phyloP scores from a whole-genome alignment of 2,888 invertebrate genomes.

The Chalcis sispes region DNA sequence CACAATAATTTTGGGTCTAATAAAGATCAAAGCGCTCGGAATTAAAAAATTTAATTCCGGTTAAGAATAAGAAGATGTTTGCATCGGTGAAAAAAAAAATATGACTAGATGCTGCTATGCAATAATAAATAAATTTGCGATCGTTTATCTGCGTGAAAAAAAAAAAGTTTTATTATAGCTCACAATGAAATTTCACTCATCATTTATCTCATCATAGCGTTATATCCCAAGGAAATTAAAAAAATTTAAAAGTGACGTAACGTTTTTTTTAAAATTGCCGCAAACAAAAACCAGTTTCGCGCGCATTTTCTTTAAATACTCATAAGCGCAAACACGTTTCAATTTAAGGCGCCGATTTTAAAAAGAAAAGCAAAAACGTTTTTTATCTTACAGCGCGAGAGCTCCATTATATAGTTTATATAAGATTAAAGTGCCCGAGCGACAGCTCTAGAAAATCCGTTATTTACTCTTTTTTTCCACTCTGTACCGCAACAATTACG shows the following conservation, averaged over 20 bases:
- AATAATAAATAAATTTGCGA: background rate
- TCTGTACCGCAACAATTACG: constrained; percentile 1
- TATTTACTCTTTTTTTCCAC: background rate
- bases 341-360: constrained; percentile 36
- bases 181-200: constrained; percentile 1
- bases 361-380: constrained; percentile 32
- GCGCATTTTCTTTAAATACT: background rate
- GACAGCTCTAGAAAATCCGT: constrained; percentile 29
- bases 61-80: no score
- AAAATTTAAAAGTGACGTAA: constrained; percentile 34
- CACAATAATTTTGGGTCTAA: no score
- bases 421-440: constrained; percentile 23
- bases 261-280: constrained; percentile 30
- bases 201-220: background rate
- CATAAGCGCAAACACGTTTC: constrained; percentile 32
- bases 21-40: no score
- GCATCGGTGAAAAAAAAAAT: no score
- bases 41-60: no score
- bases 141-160: background rate
- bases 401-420: constrained; percentile 30
- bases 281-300: background rate
- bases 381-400: constrained; percentile 11
- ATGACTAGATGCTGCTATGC: no score
- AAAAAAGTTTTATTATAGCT: constrained; percentile 15
- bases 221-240: background rate